Evolutionary conservation across 2,113 vertebrate genomes (phyloP), one percentile per base, ranked within the genome.

Genomic region (Cynoglossus semilaevis): DNA sequence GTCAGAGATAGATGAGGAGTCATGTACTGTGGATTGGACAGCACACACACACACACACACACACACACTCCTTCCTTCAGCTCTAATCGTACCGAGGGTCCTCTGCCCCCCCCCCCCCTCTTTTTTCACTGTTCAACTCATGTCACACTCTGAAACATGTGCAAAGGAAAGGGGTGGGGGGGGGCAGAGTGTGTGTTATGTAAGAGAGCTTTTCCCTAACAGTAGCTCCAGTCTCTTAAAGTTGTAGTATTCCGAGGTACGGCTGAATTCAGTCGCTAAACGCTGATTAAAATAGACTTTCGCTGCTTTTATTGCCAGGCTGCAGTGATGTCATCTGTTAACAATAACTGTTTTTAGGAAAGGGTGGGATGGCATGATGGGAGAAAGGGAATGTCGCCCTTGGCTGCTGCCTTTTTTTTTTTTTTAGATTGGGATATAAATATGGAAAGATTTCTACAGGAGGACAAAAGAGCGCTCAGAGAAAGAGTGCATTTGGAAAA

Each of bases 311-410:
- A 64, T 84, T 81, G 63, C 56, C 58, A 65, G 74, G 36, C 70
- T 15, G 5, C 44, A 40, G 63, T 69, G 46, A 78, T 71, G 70
- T 54, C 59, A 66, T 50, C 2, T 59, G 66, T 76, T 77, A 82
- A 88, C 67, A 84, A 85, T 86, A 84, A 69, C 66, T 68, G 51
- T 58, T 68, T 69, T 74, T 72, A 79, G 77, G 82, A 80, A 86
- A 81, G 84, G 82, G 82, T 74, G 84, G 82, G 73, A 72, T 84
- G 77, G 76, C 73, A 82, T 17, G 46, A 66, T 78, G 75, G 76
- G 57, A 81, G 66, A 72, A 52, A 63, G 71, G 67, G 73, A 81
- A 85, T 74, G 70, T 74, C 49, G 58, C 67, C 77, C 73, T 84
- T 67, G 79, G 71, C 68, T 11, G 37, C 37, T 40, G 9, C 12